Evolutionary conservation across 1,140 invertebrate genomes (phyloP).

Genomic region (Tenebrio molitor): DNA sequence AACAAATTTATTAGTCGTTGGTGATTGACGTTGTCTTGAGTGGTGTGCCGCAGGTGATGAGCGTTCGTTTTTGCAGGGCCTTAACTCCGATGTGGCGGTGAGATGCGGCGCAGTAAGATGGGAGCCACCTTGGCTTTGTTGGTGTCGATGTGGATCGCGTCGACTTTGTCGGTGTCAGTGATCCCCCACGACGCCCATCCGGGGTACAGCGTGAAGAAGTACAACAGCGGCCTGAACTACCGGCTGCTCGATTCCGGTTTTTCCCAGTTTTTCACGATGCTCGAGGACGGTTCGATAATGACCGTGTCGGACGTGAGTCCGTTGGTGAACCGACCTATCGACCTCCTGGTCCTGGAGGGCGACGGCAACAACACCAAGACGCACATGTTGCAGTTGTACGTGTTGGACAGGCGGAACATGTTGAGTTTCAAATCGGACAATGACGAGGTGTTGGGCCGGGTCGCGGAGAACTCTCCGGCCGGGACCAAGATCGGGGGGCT

Average conservation of each 20-base stretch:
- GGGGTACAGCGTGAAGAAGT: slow-evolving; percentile 86
- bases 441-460: slow-evolving; percentile 72
- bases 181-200: slow-evolving; percentile 87
- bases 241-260: slow-evolving; percentile 82
- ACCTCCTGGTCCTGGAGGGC: slow-evolving; percentile 85
- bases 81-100: slow-evolving; percentile 5
- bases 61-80: background rate
- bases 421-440: slow-evolving; percentile 80
- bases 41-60: no score
- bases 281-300: slow-evolving; percentile 92
- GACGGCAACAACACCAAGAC: slow-evolving; percentile 82
- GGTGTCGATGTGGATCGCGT: slow-evolving; percentile 47
- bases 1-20: no score
- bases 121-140: slow-evolving; percentile 46
- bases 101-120: slow-evolving; percentile 32
- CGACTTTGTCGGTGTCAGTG: slow-evolving; percentile 68
- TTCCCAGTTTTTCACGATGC: slow-evolving; percentile 86
- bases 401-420: slow-evolving; percentile 85
- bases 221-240: slow-evolving; percentile 73
- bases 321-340: slow-evolving; percentile 83
- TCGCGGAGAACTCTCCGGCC: slow-evolving; percentile 80
- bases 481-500: slow-evolving; percentile 79
- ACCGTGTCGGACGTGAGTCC: slow-evolving; percentile 86
- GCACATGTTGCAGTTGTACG: slow-evolving; percentile 84
- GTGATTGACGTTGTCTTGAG: no score